Conservation (phyloP, 2,113 vertebrate species). For the Dasypus novemcinctus region DNA sequence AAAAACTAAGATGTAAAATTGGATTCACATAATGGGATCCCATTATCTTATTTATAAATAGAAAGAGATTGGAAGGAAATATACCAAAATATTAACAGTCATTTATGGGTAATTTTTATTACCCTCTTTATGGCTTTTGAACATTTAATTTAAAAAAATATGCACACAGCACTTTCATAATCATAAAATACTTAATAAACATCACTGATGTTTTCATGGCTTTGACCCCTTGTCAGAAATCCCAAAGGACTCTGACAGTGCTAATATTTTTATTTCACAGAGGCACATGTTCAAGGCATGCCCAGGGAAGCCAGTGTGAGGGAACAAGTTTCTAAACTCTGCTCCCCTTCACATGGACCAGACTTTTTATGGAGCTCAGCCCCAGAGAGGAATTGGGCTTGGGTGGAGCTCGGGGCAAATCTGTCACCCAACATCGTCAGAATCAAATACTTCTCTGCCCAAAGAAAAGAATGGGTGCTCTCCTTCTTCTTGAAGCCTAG, state of each 20-base stretch:
- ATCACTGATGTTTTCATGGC: slow-evolving; percentile 23
- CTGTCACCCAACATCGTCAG: background rate
- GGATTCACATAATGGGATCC: slow-evolving; percentile 34
- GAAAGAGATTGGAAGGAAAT: slow-evolving; percentile 60
- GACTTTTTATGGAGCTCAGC: background rate
- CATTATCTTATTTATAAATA: slow-evolving; percentile 71
- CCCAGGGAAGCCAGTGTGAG: background rate
- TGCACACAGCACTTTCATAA: slow-evolving; percentile 41
- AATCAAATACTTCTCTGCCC: background rate
- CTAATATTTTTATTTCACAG: background rate
- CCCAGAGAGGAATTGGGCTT: background rate
- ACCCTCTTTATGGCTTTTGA: slow-evolving; percentile 52
- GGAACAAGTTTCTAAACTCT: background rate
- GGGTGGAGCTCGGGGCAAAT: background rate
- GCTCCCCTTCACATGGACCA: background rate
- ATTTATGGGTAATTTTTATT: slow-evolving; percentile 62
- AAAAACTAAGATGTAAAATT: slow-evolving; percentile 59
- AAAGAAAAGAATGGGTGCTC: background rate
- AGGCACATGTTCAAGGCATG: background rate
- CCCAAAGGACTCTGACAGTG: background rate
- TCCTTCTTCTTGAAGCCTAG: background rate
- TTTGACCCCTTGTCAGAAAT: slow-evolving; percentile 19
- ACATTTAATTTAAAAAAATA: slow-evolving; percentile 32
- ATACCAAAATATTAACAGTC: slow-evolving; percentile 50
- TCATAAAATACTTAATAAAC: slow-evolving; percentile 32